Conservation (phyloP, 2,113 vertebrate species). For the Erythrolamprus reginae region DNA sequence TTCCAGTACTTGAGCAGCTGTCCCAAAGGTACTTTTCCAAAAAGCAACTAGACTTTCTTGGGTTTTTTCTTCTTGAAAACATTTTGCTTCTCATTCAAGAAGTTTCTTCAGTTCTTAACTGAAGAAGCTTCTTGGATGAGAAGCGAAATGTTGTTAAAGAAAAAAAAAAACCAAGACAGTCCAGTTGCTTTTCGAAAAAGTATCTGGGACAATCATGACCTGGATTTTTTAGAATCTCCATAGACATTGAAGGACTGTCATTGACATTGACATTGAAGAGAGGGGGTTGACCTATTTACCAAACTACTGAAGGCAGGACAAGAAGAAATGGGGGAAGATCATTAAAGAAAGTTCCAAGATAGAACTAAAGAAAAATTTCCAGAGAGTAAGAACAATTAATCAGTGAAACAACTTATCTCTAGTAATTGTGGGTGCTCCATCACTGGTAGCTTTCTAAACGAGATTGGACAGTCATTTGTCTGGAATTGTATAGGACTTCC, state of each 20-base stretch:
- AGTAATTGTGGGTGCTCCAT: not conserved
- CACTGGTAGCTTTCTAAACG: not conserved
- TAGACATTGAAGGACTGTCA: not conserved
- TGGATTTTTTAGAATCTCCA: not conserved
- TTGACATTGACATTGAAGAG: not conserved
- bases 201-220: not conserved
- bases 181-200: not conserved
- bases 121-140: not conserved
- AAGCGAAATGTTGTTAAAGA: not conserved
- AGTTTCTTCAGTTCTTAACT: not conserved
- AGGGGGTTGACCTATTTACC: not conserved
- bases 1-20: not conserved
- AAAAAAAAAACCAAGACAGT: not conserved
- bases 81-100: not conserved
- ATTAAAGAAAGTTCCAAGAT: not conserved
- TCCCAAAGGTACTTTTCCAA: not conserved
- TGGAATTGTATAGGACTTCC: not conserved
- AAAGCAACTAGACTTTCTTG: not conserved
- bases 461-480: not conserved
- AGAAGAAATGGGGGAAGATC: not conserved
- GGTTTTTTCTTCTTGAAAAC: not conserved
- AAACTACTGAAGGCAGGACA: not conserved
- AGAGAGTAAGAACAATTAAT: not conserved
- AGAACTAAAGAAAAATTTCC: not conserved
- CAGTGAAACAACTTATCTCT: not conserved